Base-by-base conservation (phyloP, 2,113 vertebrate species). In the Rhynchomys soricoides region DNA sequence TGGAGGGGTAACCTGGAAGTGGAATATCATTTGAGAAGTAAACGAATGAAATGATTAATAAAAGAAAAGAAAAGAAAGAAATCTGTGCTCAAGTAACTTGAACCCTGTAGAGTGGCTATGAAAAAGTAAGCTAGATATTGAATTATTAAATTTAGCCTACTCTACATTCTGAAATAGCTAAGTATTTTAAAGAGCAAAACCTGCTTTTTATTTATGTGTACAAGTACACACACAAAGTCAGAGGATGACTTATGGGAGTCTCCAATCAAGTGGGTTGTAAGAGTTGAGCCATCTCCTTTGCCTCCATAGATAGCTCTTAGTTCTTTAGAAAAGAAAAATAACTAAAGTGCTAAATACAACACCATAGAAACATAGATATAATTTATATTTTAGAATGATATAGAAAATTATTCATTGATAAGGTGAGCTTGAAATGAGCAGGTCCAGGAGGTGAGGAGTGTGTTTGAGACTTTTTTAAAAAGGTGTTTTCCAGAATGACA, bases 131-230 rank as follows among this genome's bases (percentile, higher is more conserved):
- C 3, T 7, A 82, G 22, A 22, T 16, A 52, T 12, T 40, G 68
- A 93, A 59, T 68, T 71, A 75, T 40, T 81, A 43, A 89, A 68
- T 62, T 77, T 81, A 48, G 24, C 22, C 10, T 62, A 37, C 64
- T 81, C 64, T 17, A 79, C 17, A 68, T 86, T 90, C 68, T 89
- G 86, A 15, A 93, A 68, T 24, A 97, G 29, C 43, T 29, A 73
- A 48, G 10, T 55, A 2, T 11, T 17, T 13, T 62, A 26, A 1
- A 48, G 59, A 62, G 9, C 11, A 90, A 90, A 70, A 82, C 34
- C 24, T 48, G 57, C 1, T 74, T 11, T 74, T 40, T 11, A 64
- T 95, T 45, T 48, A 5, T 66, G 17, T 86, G 55, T 17, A 86
- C n/a, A 48, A 48, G 29, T 48, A 45, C 17, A 64, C 9, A 66